phyloP scores from a whole-genome alignment of 2,113 vertebrate species.

The Xyliphius kryptos region DNA sequence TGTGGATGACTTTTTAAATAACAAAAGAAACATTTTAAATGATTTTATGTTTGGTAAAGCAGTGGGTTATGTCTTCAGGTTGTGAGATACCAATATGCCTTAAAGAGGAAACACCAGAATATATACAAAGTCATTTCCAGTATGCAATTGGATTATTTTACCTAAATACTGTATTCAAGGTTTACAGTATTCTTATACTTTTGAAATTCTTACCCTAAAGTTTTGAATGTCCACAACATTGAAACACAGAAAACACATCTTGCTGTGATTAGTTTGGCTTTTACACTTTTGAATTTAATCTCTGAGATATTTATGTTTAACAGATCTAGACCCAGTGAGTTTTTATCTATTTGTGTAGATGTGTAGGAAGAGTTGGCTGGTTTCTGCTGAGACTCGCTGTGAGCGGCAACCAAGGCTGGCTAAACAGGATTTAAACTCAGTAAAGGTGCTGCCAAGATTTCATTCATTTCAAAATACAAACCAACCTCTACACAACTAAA shows the following conservation, averaged over 20 bases:
- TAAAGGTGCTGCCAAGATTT: constrained; percentile 23
- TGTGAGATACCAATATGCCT: no score
- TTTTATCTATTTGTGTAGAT: constrained; percentile 45
- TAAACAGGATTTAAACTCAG: constrained; percentile 33
- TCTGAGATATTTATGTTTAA: constrained; percentile 9
- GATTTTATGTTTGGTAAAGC: no score
- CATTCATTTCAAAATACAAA: constrained; percentile 26
- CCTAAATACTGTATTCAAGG: no score
- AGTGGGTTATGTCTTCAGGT: no score
- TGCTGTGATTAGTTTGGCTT: not conserved
- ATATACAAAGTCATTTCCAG: no score
- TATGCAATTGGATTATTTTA: no score
- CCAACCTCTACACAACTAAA: constrained; percentile 12
- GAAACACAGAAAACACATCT: not conserved
- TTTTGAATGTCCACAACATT: no score
- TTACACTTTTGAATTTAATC: not conserved
- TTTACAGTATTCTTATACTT: not conserved
- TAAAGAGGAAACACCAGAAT: no score
- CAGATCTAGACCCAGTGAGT: constrained; percentile 29
- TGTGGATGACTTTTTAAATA: no score
- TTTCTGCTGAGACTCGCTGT: constrained; percentile 33
- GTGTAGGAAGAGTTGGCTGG: constrained; percentile 41
- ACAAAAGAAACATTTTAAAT: no score
- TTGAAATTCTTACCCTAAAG: not conserved
- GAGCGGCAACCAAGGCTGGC: constrained; percentile 30